A percentile compares a stretch with the other conserved stretches of the same genome.
Evolutionary conservation across 2,113 vertebrate genomes (phyloP).

Genomic region (Typhlomys cinereus): DNA sequence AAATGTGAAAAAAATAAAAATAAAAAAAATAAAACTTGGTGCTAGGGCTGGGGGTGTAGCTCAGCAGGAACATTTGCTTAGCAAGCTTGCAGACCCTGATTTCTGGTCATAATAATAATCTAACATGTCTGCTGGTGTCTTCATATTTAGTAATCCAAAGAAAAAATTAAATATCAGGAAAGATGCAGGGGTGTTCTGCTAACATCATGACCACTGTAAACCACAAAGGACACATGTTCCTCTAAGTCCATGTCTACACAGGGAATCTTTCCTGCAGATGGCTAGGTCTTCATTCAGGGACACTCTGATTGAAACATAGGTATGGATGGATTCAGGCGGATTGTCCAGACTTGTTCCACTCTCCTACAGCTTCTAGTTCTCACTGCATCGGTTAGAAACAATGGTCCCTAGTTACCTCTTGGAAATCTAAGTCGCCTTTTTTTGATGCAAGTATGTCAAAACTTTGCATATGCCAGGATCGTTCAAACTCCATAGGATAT

Average conservation of each 20-base stretch:
- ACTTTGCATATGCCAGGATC: conserved; percentile 81
- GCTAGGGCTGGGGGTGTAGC: not conserved
- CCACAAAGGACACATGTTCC: not conserved
- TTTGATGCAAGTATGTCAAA: conserved; percentile 84
- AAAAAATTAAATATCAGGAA: not conserved
- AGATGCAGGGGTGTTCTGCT: not conserved
- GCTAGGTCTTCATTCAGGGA: conserved; percentile 61
- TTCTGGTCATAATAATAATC: not conserved
- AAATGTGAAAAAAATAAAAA: no score
- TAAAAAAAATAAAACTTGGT: conserved; percentile 29
- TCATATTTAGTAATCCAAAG: not conserved
- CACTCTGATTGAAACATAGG: conserved; percentile 47
- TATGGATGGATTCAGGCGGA: conserved; percentile 57
- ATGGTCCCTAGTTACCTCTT: conserved; percentile 82
- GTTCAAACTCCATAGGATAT: conserved; percentile 85
- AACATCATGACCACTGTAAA: not conserved
- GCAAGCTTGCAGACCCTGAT: not conserved
- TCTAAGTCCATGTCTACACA: conserved; percentile 17
- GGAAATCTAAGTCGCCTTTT: conserved; percentile 83
- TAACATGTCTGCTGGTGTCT: not conserved
- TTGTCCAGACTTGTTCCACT: conserved; percentile 61
- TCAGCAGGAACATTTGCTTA: not conserved
- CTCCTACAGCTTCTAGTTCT: conserved; percentile 68
- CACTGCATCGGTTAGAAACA: conserved; percentile 67
- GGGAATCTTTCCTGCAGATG: conserved; percentile 30